Evolutionary conservation across 2,888 invertebrate genomes (phyloP), one percentile per base, ranked within the genome.

Genomic region (Beris morrisii): DNA sequence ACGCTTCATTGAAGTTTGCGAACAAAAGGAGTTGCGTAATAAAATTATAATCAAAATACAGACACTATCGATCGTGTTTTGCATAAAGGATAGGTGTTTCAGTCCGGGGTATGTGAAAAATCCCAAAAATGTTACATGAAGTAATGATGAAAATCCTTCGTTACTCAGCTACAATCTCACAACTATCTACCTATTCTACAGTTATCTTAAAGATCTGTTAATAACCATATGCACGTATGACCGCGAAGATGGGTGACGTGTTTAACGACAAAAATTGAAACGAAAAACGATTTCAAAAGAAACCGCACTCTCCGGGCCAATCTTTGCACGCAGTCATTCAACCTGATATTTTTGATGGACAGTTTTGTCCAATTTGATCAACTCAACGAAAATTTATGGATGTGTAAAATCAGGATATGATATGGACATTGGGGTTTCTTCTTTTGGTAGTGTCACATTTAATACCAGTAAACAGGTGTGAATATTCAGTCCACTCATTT

Each of bases 181-280:
- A 22, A 22, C 22, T 22, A 22, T 22, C 1, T 22, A 22, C 3
- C 1, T 22, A 22, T 22, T 22, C 22, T 22, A 22, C 1, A 22
- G 22, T 22, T 22, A 22, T 38, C 38, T 38, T 5, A 3, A 38
- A 38, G 38, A 38, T 38, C 6, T 31, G 30, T 46, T 46, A 58
- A 58, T 58, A 45, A 44, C 32, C 22, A 22, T 45, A 22, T 57
- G 46, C 45, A 11, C 12, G 22, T 38, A 46, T 7, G 22, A 31
- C 48, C 46, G 22, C 45, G 13, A 58, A 58, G 31, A 31, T 45
- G 46, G 46, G 5, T 58, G 58, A 58, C 58, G 58, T 58, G 46
- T 58, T 58, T 58, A 58, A 46, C 58, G 58, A 58, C 58, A 58
- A 45, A 58, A 58, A 58, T 58, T 56, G 9, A 58, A 46, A 46